A percentile compares a stretch with the other conserved stretches of the same genome.
These are phyloP conservation scores for Spongilla lacustris DNA, from an alignment of 37 sponge, comb jelly and placozoan genomes.

Conservation along the genomic window DNA sequence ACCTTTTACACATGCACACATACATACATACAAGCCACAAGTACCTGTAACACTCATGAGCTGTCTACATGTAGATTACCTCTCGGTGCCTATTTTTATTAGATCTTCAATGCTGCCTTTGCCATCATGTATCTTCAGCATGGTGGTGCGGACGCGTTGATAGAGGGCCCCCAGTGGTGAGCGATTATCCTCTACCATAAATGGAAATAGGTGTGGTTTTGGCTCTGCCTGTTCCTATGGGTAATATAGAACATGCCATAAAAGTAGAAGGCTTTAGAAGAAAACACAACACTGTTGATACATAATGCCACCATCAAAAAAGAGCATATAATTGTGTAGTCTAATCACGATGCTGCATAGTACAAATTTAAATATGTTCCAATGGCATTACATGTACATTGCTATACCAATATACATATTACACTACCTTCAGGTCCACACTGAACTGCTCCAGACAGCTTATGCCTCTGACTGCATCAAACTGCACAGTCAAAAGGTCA, in stretches of 20 bases:
- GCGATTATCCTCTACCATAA: neutral
- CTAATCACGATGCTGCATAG: too few species aligned
- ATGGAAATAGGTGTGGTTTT: neutral
- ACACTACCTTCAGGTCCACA: conserved; percentile 26
- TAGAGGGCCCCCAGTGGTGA: neutral
- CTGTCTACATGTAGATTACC: too few species aligned
- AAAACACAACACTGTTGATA: too few species aligned
- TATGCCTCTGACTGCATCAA: conserved; percentile 27
- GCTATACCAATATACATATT: neutral
- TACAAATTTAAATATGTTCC: too few species aligned
- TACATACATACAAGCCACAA: conserved; percentile 1
- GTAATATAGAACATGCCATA: neutral
- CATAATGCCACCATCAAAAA: too few species aligned
- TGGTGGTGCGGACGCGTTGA: neutral
- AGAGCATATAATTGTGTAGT: too few species aligned
- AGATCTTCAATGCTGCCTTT: neutral
- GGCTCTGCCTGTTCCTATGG: neutral
- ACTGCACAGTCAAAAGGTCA: conserved; percentile 33
- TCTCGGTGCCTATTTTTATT: neutral
- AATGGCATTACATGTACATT: neutral
- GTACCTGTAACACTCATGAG: neutral
- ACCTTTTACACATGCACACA: neutral
- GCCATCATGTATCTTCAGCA: neutral
- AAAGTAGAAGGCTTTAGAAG: too few species aligned
- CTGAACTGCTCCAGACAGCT: conserved; percentile 45